Evolutionary conservation across 2,888 invertebrate genomes (phyloP).

Genomic region (Galerucella calmariensis): DNA sequence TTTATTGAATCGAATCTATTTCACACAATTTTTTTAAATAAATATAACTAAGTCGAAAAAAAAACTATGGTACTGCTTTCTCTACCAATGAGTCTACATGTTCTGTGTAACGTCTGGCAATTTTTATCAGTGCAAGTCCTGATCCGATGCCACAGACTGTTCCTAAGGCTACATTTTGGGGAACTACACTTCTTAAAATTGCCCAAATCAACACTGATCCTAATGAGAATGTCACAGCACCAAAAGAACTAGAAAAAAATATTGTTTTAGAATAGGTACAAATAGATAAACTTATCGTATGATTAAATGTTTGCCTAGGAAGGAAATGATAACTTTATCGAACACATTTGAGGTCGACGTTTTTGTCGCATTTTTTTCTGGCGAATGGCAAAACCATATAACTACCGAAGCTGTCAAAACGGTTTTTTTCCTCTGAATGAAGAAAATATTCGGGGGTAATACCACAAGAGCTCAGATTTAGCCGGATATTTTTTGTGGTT

Average conservation of each 20-base stretch:
- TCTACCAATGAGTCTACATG: slow-evolving; percentile 58
- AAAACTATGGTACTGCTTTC: slow-evolving; percentile 25
- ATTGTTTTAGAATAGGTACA: slow-evolving; percentile 16
- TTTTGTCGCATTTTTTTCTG: too few relatives aligned
- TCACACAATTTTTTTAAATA: neutral
- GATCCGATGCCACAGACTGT: slow-evolving; percentile 78
- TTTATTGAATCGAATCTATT: slow-evolving; percentile 1
- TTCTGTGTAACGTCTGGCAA: slow-evolving; percentile 59
- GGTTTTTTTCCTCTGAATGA: too few relatives aligned
- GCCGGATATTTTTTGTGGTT: too few relatives aligned
- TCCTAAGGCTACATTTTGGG: slow-evolving; percentile 75
- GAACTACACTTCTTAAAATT: slow-evolving; percentile 81
- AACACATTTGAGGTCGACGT: too few relatives aligned
- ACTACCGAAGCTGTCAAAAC: too few relatives aligned
- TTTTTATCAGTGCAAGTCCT: slow-evolving; percentile 71
- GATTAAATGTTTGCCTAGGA: too few relatives aligned
- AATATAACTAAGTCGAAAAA: neutral
- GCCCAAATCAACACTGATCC: slow-evolving; percentile 93
- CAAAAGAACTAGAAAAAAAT: slow-evolving; percentile 68
- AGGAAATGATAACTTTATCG: too few relatives aligned
- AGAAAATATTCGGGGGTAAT: too few relatives aligned
- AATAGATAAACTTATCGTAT: neutral
- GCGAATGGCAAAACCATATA: too few relatives aligned
- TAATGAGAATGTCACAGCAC: slow-evolving; percentile 86
- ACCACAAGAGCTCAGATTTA: too few relatives aligned